Conservation (phyloP, 1,140 invertebrate genomes). For the Papilio helenus region DNA sequence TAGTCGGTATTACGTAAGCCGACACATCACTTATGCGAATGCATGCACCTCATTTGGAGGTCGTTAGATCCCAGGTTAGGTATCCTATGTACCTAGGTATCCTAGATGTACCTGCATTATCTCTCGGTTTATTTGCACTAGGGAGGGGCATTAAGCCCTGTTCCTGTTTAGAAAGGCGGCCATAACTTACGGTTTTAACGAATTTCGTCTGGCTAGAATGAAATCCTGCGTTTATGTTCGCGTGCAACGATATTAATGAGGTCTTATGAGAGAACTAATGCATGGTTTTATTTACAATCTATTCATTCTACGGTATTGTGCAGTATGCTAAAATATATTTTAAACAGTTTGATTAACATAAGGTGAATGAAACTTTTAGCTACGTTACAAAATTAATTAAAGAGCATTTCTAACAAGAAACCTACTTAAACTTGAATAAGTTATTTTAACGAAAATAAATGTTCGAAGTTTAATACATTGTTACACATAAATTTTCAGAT, state of each 20-base stretch:
- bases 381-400: too few species aligned
- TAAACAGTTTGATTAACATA: not conserved
- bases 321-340: not conserved
- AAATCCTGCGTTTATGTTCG: constrained; percentile 16
- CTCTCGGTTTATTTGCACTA: constrained; percentile 27
- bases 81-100: constrained; percentile 35
- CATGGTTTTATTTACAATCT: not conserved
- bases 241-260: constrained; percentile 15
- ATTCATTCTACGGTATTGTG: not conserved
- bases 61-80: constrained; percentile 57
- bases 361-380: not conserved
- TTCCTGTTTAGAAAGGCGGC: constrained; percentile 22
- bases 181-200: constrained; percentile 35
- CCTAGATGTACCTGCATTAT: constrained; percentile 24
- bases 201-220: constrained; percentile 26
- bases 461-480: too few species aligned
- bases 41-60: constrained; percentile 74
- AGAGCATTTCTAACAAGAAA: too few species aligned
- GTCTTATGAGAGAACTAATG: not conserved
- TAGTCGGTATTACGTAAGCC: constrained; percentile 68
- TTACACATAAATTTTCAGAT: not conserved
- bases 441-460: too few species aligned
- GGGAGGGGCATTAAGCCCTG: constrained; percentile 17
- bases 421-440: not conserved
- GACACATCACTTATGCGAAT: constrained; percentile 73